phyloP scores from a whole-genome alignment of 2,113 vertebrate genomes.

The Athene noctua region DNA sequence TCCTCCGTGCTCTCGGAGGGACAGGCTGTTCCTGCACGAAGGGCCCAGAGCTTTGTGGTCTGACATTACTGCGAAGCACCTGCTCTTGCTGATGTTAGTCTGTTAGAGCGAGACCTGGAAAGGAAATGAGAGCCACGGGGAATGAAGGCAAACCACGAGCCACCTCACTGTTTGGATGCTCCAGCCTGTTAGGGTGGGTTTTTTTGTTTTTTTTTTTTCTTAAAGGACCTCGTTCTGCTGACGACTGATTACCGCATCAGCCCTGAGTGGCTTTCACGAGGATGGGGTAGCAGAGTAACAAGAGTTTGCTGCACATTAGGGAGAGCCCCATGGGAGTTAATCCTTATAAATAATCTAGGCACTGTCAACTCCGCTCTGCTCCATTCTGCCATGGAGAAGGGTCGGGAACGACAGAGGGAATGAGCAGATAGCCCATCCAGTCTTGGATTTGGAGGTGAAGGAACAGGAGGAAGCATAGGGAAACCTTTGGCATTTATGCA shows the following conservation, averaged over 20 bases:
- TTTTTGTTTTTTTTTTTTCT: not conserved
- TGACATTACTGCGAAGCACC: accelerated
- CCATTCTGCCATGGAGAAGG: not conserved
- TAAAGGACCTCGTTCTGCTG: not conserved
- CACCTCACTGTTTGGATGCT: not conserved
- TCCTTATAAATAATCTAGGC: constrained; percentile 33
- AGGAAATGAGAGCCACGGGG: not conserved
- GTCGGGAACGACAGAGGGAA: not conserved
- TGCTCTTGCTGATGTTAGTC: not conserved
- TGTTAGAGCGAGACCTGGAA: not conserved
- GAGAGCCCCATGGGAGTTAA: not conserved
- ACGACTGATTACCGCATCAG: not conserved
- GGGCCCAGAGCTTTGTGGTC: not conserved
- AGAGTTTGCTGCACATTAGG: not conserved
- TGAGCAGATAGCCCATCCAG: not conserved
- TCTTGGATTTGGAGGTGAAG: not conserved
- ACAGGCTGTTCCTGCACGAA: not conserved
- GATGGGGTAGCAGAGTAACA: not conserved
- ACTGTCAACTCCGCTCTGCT: constrained; percentile 31
- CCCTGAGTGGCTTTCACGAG: not conserved
- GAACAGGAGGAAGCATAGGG: not conserved
- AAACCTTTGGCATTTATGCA: not conserved
- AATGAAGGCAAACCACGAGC: not conserved
- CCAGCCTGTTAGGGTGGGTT: not conserved
- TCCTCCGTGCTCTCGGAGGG: not conserved